Evolutionary conservation across 2,113 vertebrate species (phyloP).

Genomic region (Hyaena hyaena): DNA sequence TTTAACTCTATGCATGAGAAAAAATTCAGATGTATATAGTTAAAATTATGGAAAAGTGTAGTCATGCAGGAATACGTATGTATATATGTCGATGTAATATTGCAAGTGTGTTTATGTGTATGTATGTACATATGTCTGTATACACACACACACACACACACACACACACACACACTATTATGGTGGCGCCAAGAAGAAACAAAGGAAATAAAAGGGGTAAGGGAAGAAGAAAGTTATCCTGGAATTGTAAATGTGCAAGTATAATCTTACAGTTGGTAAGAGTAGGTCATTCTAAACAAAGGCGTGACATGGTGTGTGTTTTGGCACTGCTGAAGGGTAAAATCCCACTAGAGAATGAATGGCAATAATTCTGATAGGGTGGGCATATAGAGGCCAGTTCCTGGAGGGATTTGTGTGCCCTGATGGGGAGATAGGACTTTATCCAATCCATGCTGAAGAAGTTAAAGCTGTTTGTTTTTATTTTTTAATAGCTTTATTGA

Average conservation of each 20-base stretch:
- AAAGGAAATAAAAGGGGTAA: not conserved
- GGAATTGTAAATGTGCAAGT: not conserved
- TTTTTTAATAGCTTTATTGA: not conserved
- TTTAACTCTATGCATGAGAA: slow-evolving; percentile 14
- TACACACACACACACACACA: not conserved
- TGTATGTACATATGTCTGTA: not conserved
- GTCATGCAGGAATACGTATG: not conserved
- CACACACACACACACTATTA: not conserved
- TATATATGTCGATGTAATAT: not conserved
- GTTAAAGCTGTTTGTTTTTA: not conserved
- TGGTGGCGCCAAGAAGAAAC: not conserved
- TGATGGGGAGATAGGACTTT: not conserved
- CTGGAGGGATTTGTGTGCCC: too few species aligned
- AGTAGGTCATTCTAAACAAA: not conserved
- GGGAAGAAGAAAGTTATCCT: not conserved
- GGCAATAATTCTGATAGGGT: too few species aligned
- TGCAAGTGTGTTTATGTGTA: not conserved
- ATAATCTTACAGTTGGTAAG: not conserved
- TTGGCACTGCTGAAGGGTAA: not conserved
- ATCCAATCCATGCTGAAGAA: not conserved
- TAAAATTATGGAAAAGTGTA: not conserved
- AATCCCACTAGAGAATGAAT: not conserved
- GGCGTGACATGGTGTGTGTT: not conserved
- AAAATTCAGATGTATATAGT: not conserved
- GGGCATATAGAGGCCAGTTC: not conserved